A percentile compares a stretch with the other conserved stretches of the same genome.
Evolutionary conservation across 2,888 invertebrate genomes (phyloP).

Genomic region (Temnothorax ravouxi): DNA sequence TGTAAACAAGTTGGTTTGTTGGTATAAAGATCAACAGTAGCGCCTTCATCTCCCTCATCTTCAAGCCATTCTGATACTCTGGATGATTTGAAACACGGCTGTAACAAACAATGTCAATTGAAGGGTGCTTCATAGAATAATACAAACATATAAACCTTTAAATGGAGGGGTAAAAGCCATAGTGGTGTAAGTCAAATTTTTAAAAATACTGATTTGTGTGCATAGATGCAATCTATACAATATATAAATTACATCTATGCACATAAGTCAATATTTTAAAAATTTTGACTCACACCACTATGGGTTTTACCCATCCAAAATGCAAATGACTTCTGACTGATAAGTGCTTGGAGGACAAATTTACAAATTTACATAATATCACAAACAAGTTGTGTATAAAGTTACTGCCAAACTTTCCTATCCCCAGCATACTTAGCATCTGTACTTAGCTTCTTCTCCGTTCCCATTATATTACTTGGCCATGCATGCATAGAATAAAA

Average conservation of each 20-base stretch:
- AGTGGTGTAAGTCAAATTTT: no score
- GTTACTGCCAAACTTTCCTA: background rate
- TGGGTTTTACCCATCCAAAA: no score
- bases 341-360: background rate
- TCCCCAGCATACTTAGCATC: background rate
- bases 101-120: constrained; percentile 82
- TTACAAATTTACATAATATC: background rate
- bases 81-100: constrained; percentile 99
- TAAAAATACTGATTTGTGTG: no score
- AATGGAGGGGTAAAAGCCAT: no score
- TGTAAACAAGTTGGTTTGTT: constrained; percentile 60
- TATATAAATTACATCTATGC: no score
- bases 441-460: background rate
- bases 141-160: background rate
- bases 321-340: background rate
- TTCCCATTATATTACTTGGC: background rate
- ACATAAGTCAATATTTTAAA: no score
- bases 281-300: no score
- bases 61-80: constrained; percentile 96
- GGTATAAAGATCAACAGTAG: constrained; percentile 70
- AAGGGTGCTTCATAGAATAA: background rate
- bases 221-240: no score
- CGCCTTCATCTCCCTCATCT: constrained; percentile 60
- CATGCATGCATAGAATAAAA: background rate
- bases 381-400: background rate